Base-by-base conservation (phyloP, 2,888 invertebrate genomes). In the Eupithecia exiguata region DNA sequence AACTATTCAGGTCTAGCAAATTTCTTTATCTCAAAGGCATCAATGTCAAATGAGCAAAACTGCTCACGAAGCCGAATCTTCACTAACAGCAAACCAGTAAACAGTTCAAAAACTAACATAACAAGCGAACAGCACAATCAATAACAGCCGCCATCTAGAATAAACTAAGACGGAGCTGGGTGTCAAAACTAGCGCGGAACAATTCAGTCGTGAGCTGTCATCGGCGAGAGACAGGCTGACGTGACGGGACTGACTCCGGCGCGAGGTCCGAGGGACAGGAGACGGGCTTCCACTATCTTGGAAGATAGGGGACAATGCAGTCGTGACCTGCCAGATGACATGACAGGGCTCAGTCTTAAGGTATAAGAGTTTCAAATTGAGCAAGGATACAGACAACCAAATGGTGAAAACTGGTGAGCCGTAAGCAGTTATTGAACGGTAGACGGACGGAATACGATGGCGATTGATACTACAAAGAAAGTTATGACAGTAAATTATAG, bases 141-240 rank as follows among this genome's bases (percentile, higher is more conserved):
- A 84, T 87, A 84, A 81, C 82, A 82, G 74, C 81, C 81, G 74
- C 77, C 82, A 78, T 78, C 79, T 80, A 83, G 82, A 85, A 86
- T 84, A 84, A 85, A 85, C 85, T 82, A 84, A 88, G 88, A 85
- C 80, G 83, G 78, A 80, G 83, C 82, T 69, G 76, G 78, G 74
- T 78, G 84, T 86, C 88, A 86, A 83, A 81, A 83, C 82, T 81
- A 84, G 84, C 84, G 84, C 84, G 86, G 90, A 88, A 90, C 91
- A 88, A 88, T 90, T 88, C 91, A 90, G 91, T 91, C 88, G 89
- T 86, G 87, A 85, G 81, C 87, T 92, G 92, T 93, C 93, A 92
- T 89, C 89, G 88, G 76, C 81, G 84, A 83, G 86, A 87, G 91
- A 89, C 92, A 86, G 84, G 82, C 83, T 90, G 92, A 91, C 87